Conservation (phyloP, 2,797 vertebrate species). For the Taenioides sp. region DNA sequence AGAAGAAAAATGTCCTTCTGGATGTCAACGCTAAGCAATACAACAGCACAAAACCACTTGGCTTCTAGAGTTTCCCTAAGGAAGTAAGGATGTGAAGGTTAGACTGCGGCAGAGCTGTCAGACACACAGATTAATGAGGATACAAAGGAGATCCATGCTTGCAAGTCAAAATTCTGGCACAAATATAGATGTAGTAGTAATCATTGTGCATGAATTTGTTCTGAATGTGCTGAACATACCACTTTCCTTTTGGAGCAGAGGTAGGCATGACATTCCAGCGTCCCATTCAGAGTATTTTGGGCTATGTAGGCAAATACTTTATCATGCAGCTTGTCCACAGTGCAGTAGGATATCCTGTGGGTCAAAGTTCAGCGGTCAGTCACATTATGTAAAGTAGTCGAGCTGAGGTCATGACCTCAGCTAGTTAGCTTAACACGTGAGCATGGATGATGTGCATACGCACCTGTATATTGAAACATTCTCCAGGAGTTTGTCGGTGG, state of each 20-base stretch:
- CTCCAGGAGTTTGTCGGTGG: conserved; percentile 85
- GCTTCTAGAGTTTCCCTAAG: conserved; percentile 43
- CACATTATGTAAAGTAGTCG: conserved; percentile 9
- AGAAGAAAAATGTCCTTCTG: conserved; percentile 54
- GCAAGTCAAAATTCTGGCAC: background rate
- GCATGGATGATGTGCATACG: background rate
- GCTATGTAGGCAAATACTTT: conserved; percentile 96
- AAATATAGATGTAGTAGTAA: background rate
- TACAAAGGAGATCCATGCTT: background rate
- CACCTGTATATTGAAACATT: conserved; percentile 96
- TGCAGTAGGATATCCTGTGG: conserved; percentile 95
- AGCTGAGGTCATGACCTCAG: conserved; percentile 5
- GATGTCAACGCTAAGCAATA: conserved; percentile 23
- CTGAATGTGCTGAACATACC: conserved; percentile 70
- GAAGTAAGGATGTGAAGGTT: conserved; percentile 12
- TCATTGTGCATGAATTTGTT: background rate
- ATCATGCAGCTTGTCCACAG: conserved; percentile 90
- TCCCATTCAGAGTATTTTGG: conserved; percentile 90
- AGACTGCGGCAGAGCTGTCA: conserved; percentile 4
- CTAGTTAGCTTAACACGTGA: background rate
- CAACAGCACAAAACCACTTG: conserved; percentile 18
- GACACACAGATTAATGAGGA: conserved; percentile 1
- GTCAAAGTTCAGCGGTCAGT: conserved; percentile 37
- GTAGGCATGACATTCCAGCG: conserved; percentile 93
- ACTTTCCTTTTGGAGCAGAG: conserved; percentile 92